Base-by-base conservation (phyloP, 2,888 invertebrate species). In the Cheiracanthium punctorium region DNA sequence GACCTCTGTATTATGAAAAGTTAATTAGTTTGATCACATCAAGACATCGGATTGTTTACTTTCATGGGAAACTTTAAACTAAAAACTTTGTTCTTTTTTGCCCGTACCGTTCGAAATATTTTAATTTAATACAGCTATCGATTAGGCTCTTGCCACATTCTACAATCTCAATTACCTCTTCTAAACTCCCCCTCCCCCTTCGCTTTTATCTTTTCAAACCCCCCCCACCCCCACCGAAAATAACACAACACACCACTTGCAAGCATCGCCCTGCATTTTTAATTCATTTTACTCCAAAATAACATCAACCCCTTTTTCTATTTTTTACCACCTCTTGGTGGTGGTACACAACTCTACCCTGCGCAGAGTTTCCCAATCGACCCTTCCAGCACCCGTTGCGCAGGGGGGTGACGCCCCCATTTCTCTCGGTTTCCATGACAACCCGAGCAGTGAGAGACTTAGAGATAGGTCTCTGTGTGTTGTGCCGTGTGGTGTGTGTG, bases 211-310 rank as follows among this genome's bases (percentile, higher is more conserved):
- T 24, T 28, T 67, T 4, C 17, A 24, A 32, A 30, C 12, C 10
- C 7, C 43, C 30, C 28, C 72, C 32, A 17, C 48, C 48, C 48
- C 7, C 58, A 8, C 17, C 41, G 48, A 76, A 73, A 80, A 73
- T 73, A 80, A 32, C 73, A 28, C 20, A 43, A 41, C 37, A 7
- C 28, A 37, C 52, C 20, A 41, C 41, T 30, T n/a, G 10, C 69
- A 29, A n/a, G 71, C n/a, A 30, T 33, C 41, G 48, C 4, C 48
- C 20, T 41, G 10, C 33, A 28, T 64, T 67, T 69, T 64, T 81
- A 82, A 82, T 82, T 82, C 75, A 75, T 75, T 82, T 77, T 84
- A 84, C 69, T 69, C 52, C 74, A 41, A 79, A 79, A 73, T 69
- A 82, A 82, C 81, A 75, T 74, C 32, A n/a, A 52, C 81, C n/a